Conservation (phyloP, 2,888 invertebrate genomes). For the Acrobeloides nanus region DNA sequence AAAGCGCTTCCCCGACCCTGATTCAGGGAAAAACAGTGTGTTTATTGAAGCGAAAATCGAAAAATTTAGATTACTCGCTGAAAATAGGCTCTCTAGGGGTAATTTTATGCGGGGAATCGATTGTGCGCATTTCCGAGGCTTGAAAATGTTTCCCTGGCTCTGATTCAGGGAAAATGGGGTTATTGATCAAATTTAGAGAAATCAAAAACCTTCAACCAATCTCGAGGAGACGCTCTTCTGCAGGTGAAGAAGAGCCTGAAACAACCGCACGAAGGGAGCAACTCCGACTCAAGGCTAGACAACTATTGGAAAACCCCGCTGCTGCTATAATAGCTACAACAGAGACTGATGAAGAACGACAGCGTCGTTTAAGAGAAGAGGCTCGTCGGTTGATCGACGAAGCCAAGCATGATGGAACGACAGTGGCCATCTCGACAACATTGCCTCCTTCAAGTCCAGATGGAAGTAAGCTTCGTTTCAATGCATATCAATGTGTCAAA, state of each 20-base stretch:
- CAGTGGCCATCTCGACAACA: neutral
- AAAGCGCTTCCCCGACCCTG: too few species aligned
- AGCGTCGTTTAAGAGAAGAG: constrained; percentile 21
- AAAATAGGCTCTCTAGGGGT: too few species aligned
- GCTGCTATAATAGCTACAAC: neutral
- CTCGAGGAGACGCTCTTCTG: constrained; percentile 1
- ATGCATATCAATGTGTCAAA: too few species aligned
- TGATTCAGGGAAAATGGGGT: too few species aligned
- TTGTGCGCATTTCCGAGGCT: too few species aligned
- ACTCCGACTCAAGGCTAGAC: constrained; percentile 29
- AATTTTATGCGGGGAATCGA: too few species aligned
- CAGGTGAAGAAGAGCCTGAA: constrained; percentile 2
- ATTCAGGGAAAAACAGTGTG: too few species aligned
- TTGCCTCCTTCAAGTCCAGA: neutral
- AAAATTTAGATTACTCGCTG: too few species aligned
- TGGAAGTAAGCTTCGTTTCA: too few species aligned
- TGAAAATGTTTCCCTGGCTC: too few species aligned
- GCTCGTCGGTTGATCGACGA: constrained; percentile 28
- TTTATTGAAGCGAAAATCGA: too few species aligned
- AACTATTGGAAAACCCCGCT: constrained; percentile 29
- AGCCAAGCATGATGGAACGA: constrained; percentile 11
- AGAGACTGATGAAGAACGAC: constrained; percentile 20
- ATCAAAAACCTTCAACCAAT: constrained; percentile 1
- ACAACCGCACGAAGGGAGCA: constrained; percentile 19
- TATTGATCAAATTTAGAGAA: constrained; percentile 9